These are phyloP conservation scores for Drosophila trapezifrons DNA, from an alignment of 1,140 invertebrate genomes.

Conservation along the genomic window DNA sequence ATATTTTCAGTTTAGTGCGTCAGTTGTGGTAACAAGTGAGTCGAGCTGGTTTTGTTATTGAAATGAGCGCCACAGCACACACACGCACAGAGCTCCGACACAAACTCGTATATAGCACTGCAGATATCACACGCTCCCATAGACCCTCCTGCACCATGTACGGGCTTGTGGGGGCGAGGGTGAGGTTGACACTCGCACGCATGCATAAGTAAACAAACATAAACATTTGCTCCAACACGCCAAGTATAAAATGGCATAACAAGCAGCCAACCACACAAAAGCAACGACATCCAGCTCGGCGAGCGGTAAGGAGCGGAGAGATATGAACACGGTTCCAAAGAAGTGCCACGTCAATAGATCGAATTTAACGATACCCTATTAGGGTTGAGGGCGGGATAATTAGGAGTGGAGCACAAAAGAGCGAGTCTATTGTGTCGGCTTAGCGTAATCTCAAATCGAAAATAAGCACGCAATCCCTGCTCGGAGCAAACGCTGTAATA, in stretches of 20 bases:
- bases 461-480: not conserved
- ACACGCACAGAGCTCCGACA: slow-evolving; percentile 10
- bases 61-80: slow-evolving; percentile 58
- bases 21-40: slow-evolving; percentile 80
- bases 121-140: slow-evolving; percentile 25
- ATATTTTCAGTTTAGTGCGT: slow-evolving; percentile 77
- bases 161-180: slow-evolving; percentile 17
- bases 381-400: slow-evolving; percentile 19
- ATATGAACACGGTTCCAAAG: slow-evolving; percentile 14
- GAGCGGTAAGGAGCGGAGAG: not conserved
- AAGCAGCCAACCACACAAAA: slow-evolving; percentile 72
- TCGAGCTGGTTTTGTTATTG: slow-evolving; percentile 79
- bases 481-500: not conserved
- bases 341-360: slow-evolving; percentile 27
- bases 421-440: not conserved
- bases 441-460: not conserved
- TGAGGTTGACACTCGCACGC: slow-evolving; percentile 68
- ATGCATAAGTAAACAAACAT: slow-evolving; percentile 82
- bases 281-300: slow-evolving; percentile 43
- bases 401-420: slow-evolving; percentile 14
- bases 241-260: slow-evolving; percentile 80
- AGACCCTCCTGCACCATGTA: slow-evolving; percentile 13
- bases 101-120: slow-evolving; percentile 38
- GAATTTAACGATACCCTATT: slow-evolving; percentile 45
- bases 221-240: slow-evolving; percentile 78